Conservation (phyloP, 1,140 invertebrate genomes). For the Acromyrmex charruanus region DNA sequence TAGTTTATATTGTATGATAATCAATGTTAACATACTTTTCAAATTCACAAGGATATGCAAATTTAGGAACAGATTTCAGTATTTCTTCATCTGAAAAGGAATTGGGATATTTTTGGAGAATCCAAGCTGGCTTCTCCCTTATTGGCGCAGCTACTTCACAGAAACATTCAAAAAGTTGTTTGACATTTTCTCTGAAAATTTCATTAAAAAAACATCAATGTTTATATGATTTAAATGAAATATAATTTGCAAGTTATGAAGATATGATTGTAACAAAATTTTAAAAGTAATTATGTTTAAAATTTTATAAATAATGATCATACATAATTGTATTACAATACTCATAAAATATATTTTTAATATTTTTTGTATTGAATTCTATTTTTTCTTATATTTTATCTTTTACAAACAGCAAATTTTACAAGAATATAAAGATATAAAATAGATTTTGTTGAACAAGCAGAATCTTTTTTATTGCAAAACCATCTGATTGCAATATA, state of each 20-base stretch:
- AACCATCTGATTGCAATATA: not conserved
- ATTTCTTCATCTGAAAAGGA: slow-evolving; percentile 92
- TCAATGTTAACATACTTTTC: slow-evolving; percentile 89
- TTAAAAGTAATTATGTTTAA: not conserved
- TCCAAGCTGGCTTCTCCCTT: slow-evolving; percentile 89
- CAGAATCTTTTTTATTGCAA: slow-evolving; percentile 7
- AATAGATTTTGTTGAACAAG: not conserved
- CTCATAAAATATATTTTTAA: not conserved
- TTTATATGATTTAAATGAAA: slow-evolving; percentile 23
- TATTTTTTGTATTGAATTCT: no score
- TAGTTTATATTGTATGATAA: not conserved
- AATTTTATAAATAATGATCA: not conserved
- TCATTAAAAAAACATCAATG: not conserved
- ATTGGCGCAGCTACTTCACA: slow-evolving; percentile 92
- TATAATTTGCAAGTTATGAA: not conserved
- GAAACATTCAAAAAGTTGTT: slow-evolving; percentile 94
- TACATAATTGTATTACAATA: not conserved
- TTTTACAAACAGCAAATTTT: no score
- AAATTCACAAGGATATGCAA: slow-evolving; percentile 94
- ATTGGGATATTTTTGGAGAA: slow-evolving; percentile 92
- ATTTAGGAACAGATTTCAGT: slow-evolving; percentile 93
- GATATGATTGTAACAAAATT: not conserved
- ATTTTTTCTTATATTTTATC: no score
- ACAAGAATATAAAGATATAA: not conserved
- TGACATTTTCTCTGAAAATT: slow-evolving; percentile 92